phyloP scores from a whole-genome alignment of 2,797 vertebrate species.

The Microctenopoma steveboyesi region DNA sequence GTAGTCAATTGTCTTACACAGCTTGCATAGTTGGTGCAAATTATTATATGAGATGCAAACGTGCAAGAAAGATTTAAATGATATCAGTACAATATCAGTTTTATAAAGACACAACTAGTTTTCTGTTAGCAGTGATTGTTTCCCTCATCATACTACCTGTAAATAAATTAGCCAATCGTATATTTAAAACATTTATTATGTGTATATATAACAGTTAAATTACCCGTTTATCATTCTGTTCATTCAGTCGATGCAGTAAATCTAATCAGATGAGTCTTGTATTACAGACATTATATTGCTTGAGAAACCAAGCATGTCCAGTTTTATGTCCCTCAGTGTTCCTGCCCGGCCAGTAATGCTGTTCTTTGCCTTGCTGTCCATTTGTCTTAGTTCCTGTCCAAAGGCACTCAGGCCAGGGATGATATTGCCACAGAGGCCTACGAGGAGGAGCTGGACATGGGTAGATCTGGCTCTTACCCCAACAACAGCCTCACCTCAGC shows the following conservation, averaged over 20 bases:
- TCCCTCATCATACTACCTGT: no score
- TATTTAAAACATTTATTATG: no score
- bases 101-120: no score
- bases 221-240: not conserved
- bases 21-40: not conserved
- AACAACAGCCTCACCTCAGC: slow-evolving; percentile 99
- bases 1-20: not conserved
- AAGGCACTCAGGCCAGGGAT: slow-evolving; percentile 93
- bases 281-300: not conserved
- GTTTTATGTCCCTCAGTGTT: not conserved
- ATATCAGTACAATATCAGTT: no score
- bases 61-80: no score
- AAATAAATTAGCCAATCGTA: no score
- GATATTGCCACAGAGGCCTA: slow-evolving; percentile 96
- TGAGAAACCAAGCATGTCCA: slow-evolving; percentile 18
- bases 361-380: slow-evolving; percentile 25
- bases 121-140: no score
- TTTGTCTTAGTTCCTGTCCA: slow-evolving; percentile 89
- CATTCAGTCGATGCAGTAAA: not conserved
- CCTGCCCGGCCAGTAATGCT: not conserved
- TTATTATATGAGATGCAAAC: no score
- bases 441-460: slow-evolving; percentile 98
- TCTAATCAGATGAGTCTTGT: not conserved
- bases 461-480: slow-evolving; percentile 95
- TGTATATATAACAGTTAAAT: no score